phyloP scores from a whole-genome alignment of 2,797 vertebrate species.

The Bucorvus abyssinicus region DNA sequence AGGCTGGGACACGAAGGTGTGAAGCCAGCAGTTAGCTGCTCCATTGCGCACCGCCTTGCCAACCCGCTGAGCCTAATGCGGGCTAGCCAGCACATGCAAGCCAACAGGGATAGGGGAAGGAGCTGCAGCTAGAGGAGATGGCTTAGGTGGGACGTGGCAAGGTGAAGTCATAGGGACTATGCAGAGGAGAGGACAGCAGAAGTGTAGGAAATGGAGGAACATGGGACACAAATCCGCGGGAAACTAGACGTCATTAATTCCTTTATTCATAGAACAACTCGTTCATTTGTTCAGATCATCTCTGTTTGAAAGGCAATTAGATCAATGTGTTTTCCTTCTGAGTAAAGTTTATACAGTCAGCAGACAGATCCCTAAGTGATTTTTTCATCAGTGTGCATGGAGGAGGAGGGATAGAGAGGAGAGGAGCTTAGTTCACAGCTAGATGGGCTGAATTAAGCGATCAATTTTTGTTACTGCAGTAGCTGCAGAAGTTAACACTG shows the following conservation, averaged over 20 bases:
- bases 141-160: not conserved
- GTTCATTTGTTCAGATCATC: constrained; percentile 13
- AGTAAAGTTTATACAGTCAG: constrained; percentile 9
- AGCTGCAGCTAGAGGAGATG: not conserved
- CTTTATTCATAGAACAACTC: not conserved
- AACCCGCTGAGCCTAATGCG: not conserved
- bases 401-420: not conserved
- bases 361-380: not conserved
- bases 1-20: not conserved
- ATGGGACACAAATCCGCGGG: not conserved
- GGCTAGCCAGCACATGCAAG: fast-evolving
- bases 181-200: not conserved
- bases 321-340: not conserved
- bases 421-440: not conserved
- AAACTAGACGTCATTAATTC: not conserved
- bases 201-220: not conserved
- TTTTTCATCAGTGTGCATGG: not conserved
- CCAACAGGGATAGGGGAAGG: not conserved
- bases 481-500: not conserved
- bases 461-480: not conserved
- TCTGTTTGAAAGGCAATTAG: not conserved
- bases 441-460: not conserved
- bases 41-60: fast-evolving
- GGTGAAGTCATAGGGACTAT: not conserved
- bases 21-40: not conserved